Base-by-base conservation (phyloP, 1,140 invertebrate species). In the Chymomyza costata region DNA sequence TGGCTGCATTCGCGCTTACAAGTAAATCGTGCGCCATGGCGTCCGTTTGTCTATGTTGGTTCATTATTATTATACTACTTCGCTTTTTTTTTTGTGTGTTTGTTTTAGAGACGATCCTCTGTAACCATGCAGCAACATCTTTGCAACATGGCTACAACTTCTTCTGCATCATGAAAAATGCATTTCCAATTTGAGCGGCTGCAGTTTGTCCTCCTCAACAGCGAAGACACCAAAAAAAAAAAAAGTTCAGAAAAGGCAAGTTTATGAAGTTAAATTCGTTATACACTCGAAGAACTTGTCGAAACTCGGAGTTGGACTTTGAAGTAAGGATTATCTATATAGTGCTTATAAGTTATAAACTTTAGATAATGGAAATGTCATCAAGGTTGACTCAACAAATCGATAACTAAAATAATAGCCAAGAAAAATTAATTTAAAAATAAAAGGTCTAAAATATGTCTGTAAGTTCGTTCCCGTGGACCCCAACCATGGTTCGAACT, bases 21-120 rank as follows among this genome's bases (percentile, higher is more conserved):
- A 83, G 73, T 69, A 83, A 83, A 83, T 83, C 80, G 80, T 83
- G 80, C 81, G 63, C 43, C 58, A 59, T 74, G 80, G 80, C 80
- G 80, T 83, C 80, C 80, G 80, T 65, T 83, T 82, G 80, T 83
- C 80, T 83, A 83, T 65, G 68, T 80, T 73, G 37, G 44, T 76
- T 82, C 78, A 82, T 82, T 82, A 82, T 82, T 82, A 82, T 68
- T 39, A 21, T n/a, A n/a, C n/a, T n/a, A n/a, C 47, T 45, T 40
- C 41, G 40, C 38, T 63, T 55, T 63, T 19, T 43, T 45, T 43
- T 49, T 34, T 15, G 2, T 14, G 8, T 45, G 39, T 30, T 52
- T 55, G 39, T 14, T 32, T 14, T 13, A 35, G 15, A 7, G 51
- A 32, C 48, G 45, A 54, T 39, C 57, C 41, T 57, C 52, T 28